Base-by-base conservation (phyloP, 2,113 vertebrate genomes). In the Poeciliopsis retropinna region DNA sequence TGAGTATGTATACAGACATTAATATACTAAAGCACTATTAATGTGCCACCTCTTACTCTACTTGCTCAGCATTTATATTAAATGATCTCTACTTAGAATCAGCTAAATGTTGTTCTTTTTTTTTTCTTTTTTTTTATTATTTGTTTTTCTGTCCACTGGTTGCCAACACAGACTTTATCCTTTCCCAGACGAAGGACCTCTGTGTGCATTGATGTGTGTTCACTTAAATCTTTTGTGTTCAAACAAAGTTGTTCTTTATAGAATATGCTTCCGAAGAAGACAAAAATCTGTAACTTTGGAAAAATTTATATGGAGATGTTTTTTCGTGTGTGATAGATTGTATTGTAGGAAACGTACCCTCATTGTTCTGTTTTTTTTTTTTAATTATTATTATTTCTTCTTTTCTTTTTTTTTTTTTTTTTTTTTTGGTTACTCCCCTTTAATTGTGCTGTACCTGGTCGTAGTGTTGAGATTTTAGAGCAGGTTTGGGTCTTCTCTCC, bases 1-100 rank as follows among this genome's bases (percentile, higher is more conserved):
- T 91, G 85, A 90, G 92, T 93, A 93, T 92, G 90, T 93, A 92
- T 92, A 86, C 92, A 90, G 89, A 89, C 87, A 92, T 92, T 92
- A 92, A 92, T 93, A 92, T 93, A 93, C 92, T 92, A 92, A 92
- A 93, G 91, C 88, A 94, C 91, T 92, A 87, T 92, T 93, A 93
- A 91, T 25, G 90, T 93, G 93, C 91, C 92, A 93, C 93, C 88
- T 92, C 80, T 93, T 91, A 92, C 90, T 91, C 91, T 92, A 94
- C 92, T 91, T 87, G 89, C 91, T 93, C 92, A 93, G 92, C 93
- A 94, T 94, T 94, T 94, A 94, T 94, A 94, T 94, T 93, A 94
- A 94, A 94, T 94, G 92, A 93, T 93, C 93, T 94, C 91, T 92
- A 94, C 85, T 92, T 91, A 92, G 90, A 94, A 93, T 94, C 92